A percentile compares a stretch with the other conserved stretches of the same genome.
Conservation (phyloP, 2,113 vertebrate species). For the Bothrops jararaca region DNA sequence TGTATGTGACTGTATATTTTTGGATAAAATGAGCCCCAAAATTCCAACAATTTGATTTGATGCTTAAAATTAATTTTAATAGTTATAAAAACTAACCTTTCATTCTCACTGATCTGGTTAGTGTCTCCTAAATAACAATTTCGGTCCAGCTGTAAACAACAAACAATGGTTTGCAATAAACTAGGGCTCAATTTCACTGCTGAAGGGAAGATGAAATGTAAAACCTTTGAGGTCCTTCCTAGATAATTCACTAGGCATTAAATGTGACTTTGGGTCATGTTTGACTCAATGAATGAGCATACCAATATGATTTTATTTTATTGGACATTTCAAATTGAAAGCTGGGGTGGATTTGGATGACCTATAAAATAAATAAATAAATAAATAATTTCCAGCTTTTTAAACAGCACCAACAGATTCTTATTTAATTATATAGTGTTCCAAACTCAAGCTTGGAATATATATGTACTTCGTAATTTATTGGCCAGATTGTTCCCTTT, state of each 20-base stretch:
- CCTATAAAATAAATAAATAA: neutral
- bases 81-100: neutral
- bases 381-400: neutral
- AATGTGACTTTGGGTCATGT: neutral
- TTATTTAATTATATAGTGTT: neutral
- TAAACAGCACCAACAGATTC: too few relatives aligned
- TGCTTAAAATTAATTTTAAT: neutral
- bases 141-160: neutral
- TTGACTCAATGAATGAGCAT: neutral
- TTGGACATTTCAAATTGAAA: neutral
- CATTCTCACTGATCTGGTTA: neutral
- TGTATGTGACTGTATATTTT: neutral
- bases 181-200: neutral
- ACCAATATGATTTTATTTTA: neutral
- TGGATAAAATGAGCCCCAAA: neutral
- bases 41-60: neutral
- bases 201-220: neutral
- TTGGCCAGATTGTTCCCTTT: neutral
- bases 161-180: neutral
- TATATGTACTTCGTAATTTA: neutral
- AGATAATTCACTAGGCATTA: neutral
- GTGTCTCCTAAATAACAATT: neutral
- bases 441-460: neutral
- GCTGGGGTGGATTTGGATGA: neutral
- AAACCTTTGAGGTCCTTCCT: neutral